phyloP scores from a whole-genome alignment of 2,888 invertebrate species.

The Hypena proboscidalis region DNA sequence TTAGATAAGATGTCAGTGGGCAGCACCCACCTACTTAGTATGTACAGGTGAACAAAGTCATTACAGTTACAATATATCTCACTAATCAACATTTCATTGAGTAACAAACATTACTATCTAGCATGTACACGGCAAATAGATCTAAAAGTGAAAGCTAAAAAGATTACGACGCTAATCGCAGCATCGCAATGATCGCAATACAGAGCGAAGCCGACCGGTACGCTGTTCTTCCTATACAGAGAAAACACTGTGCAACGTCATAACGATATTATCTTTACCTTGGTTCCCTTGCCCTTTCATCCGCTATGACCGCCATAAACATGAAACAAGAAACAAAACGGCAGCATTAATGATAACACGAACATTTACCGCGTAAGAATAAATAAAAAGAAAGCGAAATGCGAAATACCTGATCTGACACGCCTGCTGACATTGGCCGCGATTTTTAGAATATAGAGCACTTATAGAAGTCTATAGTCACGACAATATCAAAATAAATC shows the following conservation, averaged over 20 bases:
- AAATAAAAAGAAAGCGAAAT: conserved; percentile 60
- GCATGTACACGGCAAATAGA: conserved; percentile 39
- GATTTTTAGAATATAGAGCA: conserved; percentile 84
- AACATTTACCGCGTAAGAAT: conserved; percentile 48
- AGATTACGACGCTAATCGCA: conserved; percentile 56
- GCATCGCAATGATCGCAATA: conserved; percentile 50
- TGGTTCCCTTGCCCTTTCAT: conserved; percentile 95
- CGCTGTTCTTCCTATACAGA: conserved; percentile 62
- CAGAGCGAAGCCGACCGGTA: conserved; percentile 75
- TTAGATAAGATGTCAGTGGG: conserved; percentile 37
- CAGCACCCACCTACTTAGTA: conserved; percentile 30
- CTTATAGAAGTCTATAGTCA: conserved; percentile 76
- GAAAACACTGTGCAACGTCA: conserved; percentile 82
- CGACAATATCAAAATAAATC: conserved; percentile 76
- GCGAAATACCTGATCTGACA: conserved; percentile 93
- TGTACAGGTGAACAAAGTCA: conserved; percentile 26
- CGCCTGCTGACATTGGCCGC: conserved; percentile 96
- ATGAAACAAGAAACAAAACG: conserved; percentile 84
- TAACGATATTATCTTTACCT: conserved; percentile 85
- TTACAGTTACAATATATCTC: conserved; percentile 11
- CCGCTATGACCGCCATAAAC: conserved; percentile 86
- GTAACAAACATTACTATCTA: too few species aligned
- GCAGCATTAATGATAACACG: conserved; percentile 50
- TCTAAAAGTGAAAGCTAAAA: conserved; percentile 58
- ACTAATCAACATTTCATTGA: too few species aligned